Conservation (phyloP, 2,113 vertebrate species). For the Oryzias woworae region DNA sequence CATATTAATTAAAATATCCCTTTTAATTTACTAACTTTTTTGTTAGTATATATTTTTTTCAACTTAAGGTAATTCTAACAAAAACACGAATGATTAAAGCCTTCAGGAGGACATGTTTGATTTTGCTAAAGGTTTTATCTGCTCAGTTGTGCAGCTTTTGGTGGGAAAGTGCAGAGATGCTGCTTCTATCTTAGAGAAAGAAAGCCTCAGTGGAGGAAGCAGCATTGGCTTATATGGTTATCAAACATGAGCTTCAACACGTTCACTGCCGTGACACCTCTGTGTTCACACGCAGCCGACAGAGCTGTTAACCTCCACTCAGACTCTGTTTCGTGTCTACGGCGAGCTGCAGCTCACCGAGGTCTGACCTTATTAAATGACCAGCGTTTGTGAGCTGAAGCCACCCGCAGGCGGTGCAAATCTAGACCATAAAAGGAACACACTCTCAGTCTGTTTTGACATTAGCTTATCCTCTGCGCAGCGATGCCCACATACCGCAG, state of each 20-base stretch:
- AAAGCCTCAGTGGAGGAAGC: slow-evolving; percentile 17
- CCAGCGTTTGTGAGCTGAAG: slow-evolving; percentile 28
- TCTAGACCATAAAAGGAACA: slow-evolving; percentile 54
- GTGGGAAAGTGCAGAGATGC: too few relatives aligned
- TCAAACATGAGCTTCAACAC: slow-evolving; percentile 29
- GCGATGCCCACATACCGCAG: slow-evolving; percentile 44
- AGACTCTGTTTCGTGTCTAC: slow-evolving; percentile 39
- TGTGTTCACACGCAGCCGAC: background rate
- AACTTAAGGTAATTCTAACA: too few relatives aligned
- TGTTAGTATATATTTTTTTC: too few relatives aligned
- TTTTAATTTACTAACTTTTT: too few relatives aligned
- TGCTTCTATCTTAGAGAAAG: background rate
- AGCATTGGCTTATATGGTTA: slow-evolving; percentile 58
- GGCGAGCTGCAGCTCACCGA: slow-evolving; percentile 32
- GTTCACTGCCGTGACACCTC: slow-evolving; percentile 57
- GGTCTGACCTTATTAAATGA: slow-evolving; percentile 40
- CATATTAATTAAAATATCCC: too few relatives aligned
- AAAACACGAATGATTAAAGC: too few relatives aligned
- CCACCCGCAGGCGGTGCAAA: background rate
- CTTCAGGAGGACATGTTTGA: too few relatives aligned
- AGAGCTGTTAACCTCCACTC: slow-evolving; percentile 16
- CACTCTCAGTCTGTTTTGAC: slow-evolving; percentile 54
- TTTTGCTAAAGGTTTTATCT: too few relatives aligned
- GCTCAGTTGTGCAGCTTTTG: too few relatives aligned
- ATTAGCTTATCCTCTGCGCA: slow-evolving; percentile 53